These are phyloP conservation scores for Salpingus planirostris DNA, from an alignment of 2,888 invertebrate genomes.

Conservation along the genomic window DNA sequence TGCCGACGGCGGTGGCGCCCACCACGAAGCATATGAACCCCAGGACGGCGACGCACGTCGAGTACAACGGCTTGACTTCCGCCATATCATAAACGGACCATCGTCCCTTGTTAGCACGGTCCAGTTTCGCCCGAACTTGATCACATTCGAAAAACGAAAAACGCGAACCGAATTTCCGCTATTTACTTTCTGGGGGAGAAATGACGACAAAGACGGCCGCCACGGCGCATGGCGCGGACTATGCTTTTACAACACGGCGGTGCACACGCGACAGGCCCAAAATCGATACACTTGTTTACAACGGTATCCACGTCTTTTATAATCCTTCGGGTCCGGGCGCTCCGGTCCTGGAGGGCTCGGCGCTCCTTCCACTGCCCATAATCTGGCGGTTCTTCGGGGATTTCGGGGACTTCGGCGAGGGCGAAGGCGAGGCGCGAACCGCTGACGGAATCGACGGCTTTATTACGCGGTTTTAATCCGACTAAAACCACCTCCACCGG, in stretches of 20 bases:
- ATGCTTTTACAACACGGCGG: slow-evolving; percentile 9
- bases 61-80: slow-evolving; percentile 58
- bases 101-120: slow-evolving; percentile 11
- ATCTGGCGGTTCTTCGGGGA: background rate
- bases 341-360: background rate
- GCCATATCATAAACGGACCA: slow-evolving; percentile 43
- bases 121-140: background rate
- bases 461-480: slow-evolving; percentile 25
- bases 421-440: slow-evolving; percentile 3
- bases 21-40: slow-evolving; percentile 74
- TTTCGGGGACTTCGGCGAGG: slow-evolving; percentile 9
- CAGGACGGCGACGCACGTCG: slow-evolving; percentile 57
- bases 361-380: too few relatives aligned
- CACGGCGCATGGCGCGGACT: slow-evolving; percentile 15
- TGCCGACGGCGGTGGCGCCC: slow-evolving; percentile 72
- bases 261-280: slow-evolving; percentile 19
- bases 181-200: too few relatives aligned
- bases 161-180: slow-evolving; percentile 8
- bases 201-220: slow-evolving; percentile 7
- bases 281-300: slow-evolving; percentile 28
- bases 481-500: slow-evolving; percentile 19
- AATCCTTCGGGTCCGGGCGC: slow-evolving; percentile 12
- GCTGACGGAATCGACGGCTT: slow-evolving; percentile 10
- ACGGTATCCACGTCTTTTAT: slow-evolving; percentile 2
- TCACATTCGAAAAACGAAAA: background rate